phyloP scores from a whole-genome alignment of 1,140 invertebrate genomes.

The Drosophila parvula region DNA sequence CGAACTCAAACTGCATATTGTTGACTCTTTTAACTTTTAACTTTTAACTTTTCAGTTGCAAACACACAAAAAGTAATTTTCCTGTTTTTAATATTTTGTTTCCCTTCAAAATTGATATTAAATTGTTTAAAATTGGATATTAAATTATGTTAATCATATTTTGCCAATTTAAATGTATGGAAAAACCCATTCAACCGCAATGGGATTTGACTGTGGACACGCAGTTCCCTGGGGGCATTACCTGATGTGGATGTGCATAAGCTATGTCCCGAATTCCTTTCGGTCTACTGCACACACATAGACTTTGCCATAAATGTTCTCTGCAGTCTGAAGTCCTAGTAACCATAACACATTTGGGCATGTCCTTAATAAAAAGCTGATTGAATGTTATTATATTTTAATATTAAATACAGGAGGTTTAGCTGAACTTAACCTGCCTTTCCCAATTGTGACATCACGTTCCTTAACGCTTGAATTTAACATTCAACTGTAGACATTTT shows the following conservation, averaged over 20 bases:
- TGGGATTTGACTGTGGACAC: slow-evolving; percentile 1
- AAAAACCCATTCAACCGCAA: slow-evolving; percentile 1
- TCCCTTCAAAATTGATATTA: neutral
- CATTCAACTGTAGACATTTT: too few species aligned
- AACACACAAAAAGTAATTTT: too few species aligned
- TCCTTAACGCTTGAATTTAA: too few species aligned
- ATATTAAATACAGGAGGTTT: neutral
- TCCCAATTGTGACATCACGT: too few species aligned
- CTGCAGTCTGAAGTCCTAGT: neutral
- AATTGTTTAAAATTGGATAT: neutral
- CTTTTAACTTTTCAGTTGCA: neutral
- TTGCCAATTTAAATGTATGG: slow-evolving; percentile 2
- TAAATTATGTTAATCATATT: slow-evolving; percentile 1
- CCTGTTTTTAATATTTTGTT: neutral
- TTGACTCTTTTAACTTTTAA: neutral
- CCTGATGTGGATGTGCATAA: slow-evolving; percentile 6
- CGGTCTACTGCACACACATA: slow-evolving; percentile 11
- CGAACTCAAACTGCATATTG: neutral
- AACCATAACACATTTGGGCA: neutral
- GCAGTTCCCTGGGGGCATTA: neutral
- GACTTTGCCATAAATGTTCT: slow-evolving; percentile 7
- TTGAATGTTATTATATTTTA: neutral
- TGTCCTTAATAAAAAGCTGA: neutral
- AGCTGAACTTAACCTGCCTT: too few species aligned
- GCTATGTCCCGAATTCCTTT: slow-evolving; percentile 2